Conservation (phyloP, 2,113 vertebrate species). For the Paracyprichromis sp. region DNA sequence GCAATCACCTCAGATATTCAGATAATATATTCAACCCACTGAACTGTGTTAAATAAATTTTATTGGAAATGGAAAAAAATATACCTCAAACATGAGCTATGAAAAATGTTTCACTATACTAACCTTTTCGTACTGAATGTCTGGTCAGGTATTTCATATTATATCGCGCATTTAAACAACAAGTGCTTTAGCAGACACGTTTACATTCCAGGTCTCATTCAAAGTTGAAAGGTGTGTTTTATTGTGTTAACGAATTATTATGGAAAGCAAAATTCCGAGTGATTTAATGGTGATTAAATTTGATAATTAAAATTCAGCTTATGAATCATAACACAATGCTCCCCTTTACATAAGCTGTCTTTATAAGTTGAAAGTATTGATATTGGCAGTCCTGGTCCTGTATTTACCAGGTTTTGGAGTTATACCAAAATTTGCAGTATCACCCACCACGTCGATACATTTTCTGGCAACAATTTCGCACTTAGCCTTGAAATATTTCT, state of each 20-base stretch:
- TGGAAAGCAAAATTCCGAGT: background rate
- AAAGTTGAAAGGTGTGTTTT: background rate
- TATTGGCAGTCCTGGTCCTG: background rate
- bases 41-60: background rate
- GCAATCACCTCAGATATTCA: background rate
- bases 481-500: background rate
- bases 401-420: background rate
- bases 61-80: background rate
- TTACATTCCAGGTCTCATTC: background rate
- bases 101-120: background rate
- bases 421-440: background rate
- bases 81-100: background rate
- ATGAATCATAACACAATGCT: background rate
- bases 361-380: background rate
- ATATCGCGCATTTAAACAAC: rapidly evolving
- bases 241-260: background rate
- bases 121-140: background rate
- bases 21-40: background rate
- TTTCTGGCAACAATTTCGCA: background rate
- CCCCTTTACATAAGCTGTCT: background rate
- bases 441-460: background rate
- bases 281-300: background rate
- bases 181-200: background rate
- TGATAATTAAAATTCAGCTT: background rate
- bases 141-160: background rate